Conservation (phyloP, 2,113 vertebrate species). For the Ceuthmochares aereus region DNA sequence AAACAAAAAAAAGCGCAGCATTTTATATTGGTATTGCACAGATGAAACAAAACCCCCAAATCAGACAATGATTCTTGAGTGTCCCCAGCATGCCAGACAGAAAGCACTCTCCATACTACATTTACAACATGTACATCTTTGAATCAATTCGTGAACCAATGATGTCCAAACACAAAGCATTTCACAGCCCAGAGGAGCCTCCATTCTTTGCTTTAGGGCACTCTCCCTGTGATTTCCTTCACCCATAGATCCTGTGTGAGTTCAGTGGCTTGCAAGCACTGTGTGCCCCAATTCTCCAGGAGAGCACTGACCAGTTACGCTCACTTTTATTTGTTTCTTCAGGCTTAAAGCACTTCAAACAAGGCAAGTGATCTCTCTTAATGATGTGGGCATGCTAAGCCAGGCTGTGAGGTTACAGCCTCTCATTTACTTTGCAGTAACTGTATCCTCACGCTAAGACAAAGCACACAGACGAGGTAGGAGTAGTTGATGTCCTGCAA, state of each 20-base stretch:
- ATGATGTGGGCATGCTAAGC: fast-evolving
- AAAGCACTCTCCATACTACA: neutral
- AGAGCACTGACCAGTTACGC: neutral
- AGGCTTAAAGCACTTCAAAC: neutral
- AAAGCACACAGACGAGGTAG: neutral
- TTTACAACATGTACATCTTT: neutral
- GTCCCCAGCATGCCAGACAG: neutral
- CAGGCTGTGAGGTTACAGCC: neutral
- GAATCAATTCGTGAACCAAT: neutral
- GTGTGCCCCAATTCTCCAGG: neutral
- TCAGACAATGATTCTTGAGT: neutral
- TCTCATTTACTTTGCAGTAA: neutral
- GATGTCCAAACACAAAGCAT: neutral
- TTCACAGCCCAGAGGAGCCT: neutral
- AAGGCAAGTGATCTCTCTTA: neutral
- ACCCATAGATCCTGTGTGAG: neutral
- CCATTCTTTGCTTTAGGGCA: neutral
- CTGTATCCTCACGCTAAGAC: neutral
- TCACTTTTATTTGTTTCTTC: neutral
- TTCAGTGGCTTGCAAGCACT: neutral
- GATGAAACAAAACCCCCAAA: neutral
- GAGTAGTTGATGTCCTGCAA: neutral
- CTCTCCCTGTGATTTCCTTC: neutral
- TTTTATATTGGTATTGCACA: neutral
- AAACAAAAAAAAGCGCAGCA: neutral